Conservation (phyloP, 2,797 vertebrate genomes). For the Sebastiscus tertius region DNA sequence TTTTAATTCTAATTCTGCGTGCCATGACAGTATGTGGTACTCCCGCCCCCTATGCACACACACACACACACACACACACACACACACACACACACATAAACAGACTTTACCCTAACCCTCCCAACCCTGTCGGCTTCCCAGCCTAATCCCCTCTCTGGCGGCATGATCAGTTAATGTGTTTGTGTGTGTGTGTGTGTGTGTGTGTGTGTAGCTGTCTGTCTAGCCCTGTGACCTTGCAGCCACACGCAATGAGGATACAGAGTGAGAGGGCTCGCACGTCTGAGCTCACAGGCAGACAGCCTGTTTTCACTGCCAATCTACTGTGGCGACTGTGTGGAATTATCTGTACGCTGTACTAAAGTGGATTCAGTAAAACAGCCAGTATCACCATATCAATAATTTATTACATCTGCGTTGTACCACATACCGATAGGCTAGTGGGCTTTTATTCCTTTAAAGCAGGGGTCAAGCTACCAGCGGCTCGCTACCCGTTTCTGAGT, state of each 20-base stretch:
- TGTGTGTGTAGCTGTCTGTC: slow-evolving; percentile 58
- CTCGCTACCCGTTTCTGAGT: too few species aligned
- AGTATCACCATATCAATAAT: background rate
- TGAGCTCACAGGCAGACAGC: slow-evolving; percentile 64
- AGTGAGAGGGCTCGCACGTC: slow-evolving; percentile 66
- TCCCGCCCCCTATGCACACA: slow-evolving; percentile 27
- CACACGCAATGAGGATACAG: slow-evolving; percentile 77
- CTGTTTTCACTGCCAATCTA: slow-evolving; percentile 58
- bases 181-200: slow-evolving; percentile 38
- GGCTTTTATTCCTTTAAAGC: background rate
- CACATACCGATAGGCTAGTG: background rate
- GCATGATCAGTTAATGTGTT: slow-evolving; percentile 75
- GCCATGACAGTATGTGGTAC: slow-evolving; percentile 46
- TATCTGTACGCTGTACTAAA: slow-evolving; percentile 28
- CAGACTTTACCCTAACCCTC: slow-evolving; percentile 64
- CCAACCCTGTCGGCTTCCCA: slow-evolving; percentile 73
- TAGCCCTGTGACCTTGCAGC: slow-evolving; percentile 80
- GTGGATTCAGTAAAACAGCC: background rate
- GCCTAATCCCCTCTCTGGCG: slow-evolving; percentile 76
- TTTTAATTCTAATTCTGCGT: slow-evolving; percentile 65
- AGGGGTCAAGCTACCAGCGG: too few species aligned
- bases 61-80: slow-evolving; percentile 29
- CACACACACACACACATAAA: slow-evolving; percentile 37
- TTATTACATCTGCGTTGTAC: background rate
- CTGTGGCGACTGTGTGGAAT: slow-evolving; percentile 24